These are phyloP conservation scores for Physocephala rufipes DNA, from an alignment of 2,888 invertebrate species.

Conservation along the genomic window DNA sequence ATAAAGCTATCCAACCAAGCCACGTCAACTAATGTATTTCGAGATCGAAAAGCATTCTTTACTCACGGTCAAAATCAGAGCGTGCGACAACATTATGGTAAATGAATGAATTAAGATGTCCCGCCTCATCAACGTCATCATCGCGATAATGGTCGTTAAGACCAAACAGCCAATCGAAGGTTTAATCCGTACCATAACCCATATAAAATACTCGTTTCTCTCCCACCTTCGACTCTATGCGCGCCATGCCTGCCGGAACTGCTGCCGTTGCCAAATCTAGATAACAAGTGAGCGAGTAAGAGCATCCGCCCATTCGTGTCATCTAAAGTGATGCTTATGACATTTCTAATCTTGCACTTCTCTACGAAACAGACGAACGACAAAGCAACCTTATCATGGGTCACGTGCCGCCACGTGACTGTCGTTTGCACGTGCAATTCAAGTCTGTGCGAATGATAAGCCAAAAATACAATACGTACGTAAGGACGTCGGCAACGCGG, in stretches of 20 bases:
- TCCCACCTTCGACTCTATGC: neutral
- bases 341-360: conserved; percentile 40
- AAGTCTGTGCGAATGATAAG: conserved; percentile 41
- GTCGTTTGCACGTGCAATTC: conserved; percentile 53
- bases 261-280: conserved; percentile 47
- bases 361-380: conserved; percentile 10
- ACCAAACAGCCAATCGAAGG: conserved; percentile 26
- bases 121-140: neutral
- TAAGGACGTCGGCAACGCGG: too few relatives aligned
- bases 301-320: conserved; percentile 36
- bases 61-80: neutral
- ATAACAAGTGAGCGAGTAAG: conserved; percentile 46
- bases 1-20: conserved; percentile 2
- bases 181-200: conserved; percentile 23
- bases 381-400: conserved; percentile 36
- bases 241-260: neutral
- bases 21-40: conserved; percentile 1
- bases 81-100: conserved; percentile 5
- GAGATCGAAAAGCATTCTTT: neutral
- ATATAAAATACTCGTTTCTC: neutral
- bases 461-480: neutral
- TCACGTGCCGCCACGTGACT: conserved; percentile 59
- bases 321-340: conserved; percentile 42
- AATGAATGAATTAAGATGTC: conserved; percentile 28
- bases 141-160: neutral